Evolutionary conservation across 2,797 vertebrate genomes (phyloP), one percentile per base, ranked within the genome.

Genomic region (Petrocephalus sullivani): DNA sequence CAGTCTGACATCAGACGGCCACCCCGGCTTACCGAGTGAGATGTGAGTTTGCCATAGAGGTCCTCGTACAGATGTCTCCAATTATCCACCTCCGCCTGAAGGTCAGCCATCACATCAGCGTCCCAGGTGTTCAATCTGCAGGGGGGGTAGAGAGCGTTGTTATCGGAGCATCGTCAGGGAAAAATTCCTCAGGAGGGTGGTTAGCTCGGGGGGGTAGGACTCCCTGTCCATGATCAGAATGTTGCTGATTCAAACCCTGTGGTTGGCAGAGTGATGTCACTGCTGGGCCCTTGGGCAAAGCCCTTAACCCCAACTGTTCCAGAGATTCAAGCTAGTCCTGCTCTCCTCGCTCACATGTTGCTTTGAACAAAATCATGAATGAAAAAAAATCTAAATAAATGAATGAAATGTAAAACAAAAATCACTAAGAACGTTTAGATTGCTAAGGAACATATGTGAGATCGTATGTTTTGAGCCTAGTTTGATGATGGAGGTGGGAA

Each of bases 31-130:
- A 91, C 92, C 88, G 88, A 90, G 46, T 82, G 37, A 87, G 88
- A 51, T 2, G 88, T 46, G 19, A 95, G 93, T 94, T 93, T 93
- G 51, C 87, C 87, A 14, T 92, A 90, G 85, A 95, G 91, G 60
- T 94, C 91, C 61, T 92, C 90, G 1, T 93, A 93, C 61, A 92
- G 64, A 28, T 23, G 28, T 88, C 90, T 91, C 81, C 94, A 94
- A 28, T 90, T 92, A 78, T 94, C 89, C 89, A 90, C 90, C 87
- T 92, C 90, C 12, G 92, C 88, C 83, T 93, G 91, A 85, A 93
- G 91, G 64, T 92, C 90, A 4, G 88, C 87, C 89, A 87, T 88
- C 37, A 81, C 54, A 3, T 93, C 92, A 8, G 85, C 14, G 2
- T 93, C 91, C 93, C 94, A 93, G 0, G 84, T 88, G 57, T 88